These are phyloP conservation scores for Campylorhamphus procurvoides DNA, from an alignment of 2,113 vertebrate genomes.

Conservation along the genomic window DNA sequence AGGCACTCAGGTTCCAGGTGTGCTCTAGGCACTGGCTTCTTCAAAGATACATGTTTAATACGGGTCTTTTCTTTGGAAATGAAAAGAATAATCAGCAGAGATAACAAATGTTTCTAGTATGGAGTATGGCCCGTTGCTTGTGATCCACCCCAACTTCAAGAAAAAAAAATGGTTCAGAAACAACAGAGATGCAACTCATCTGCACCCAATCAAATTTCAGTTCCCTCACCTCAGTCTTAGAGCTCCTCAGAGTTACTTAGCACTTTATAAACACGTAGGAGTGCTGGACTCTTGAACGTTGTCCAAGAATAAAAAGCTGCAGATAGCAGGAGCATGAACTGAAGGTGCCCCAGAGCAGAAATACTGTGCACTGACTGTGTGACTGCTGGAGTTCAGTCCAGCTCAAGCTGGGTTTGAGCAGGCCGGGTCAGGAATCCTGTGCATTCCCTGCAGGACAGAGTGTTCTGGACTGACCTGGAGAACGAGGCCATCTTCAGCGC, in stretches of 20 bases:
- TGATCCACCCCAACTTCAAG: not conserved
- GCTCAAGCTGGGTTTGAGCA: not conserved
- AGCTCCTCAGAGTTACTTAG: not conserved
- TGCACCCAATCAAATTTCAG: not conserved
- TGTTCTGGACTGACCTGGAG: slow-evolving; percentile 97
- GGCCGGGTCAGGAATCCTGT: not conserved
- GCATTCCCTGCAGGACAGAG: slow-evolving; percentile 83
- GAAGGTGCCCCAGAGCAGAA: not conserved
- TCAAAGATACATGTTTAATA: not conserved
- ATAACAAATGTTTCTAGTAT: not conserved
- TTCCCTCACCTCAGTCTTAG: not conserved
- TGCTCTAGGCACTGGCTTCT: not conserved
- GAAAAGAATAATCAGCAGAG: not conserved
- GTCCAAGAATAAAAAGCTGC: not conserved
- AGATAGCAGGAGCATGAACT: not conserved
- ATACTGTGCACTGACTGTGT: not conserved
- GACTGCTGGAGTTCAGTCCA: not conserved
- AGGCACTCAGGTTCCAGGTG: not conserved
- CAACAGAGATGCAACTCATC: not conserved
- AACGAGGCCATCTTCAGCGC: slow-evolving; percentile 95
- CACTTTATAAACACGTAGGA: not conserved
- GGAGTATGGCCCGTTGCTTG: not conserved
- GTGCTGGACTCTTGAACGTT: not conserved
- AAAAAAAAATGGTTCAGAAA: not conserved
- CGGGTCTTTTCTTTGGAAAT: not conserved